Conservation (phyloP, 2,797 vertebrate species). For the Steatocranus sp. region DNA sequence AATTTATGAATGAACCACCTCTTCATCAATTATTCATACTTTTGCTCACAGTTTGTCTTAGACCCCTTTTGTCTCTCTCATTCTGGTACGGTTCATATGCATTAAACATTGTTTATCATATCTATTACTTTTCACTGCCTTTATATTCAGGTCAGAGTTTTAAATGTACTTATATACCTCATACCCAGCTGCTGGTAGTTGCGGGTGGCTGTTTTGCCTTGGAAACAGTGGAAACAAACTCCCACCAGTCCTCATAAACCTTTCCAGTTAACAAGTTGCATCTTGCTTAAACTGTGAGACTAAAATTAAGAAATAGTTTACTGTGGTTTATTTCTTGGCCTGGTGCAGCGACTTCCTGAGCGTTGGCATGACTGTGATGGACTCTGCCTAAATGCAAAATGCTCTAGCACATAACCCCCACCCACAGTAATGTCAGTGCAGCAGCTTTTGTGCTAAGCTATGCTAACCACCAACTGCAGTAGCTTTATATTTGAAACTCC, state of each 20-base stretch:
- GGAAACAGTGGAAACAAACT: not conserved
- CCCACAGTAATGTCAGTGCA: not conserved
- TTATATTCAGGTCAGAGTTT: not conserved
- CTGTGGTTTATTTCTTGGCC: not conserved
- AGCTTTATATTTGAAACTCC: not conserved
- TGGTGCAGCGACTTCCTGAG: not conserved
- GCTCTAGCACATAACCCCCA: not conserved
- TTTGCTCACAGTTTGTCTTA: not conserved
- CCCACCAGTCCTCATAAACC: not conserved
- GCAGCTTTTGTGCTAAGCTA: not conserved
- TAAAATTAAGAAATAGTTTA: not conserved
- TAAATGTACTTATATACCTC: not conserved
- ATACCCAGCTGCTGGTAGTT: not conserved
- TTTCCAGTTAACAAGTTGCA: not conserved
- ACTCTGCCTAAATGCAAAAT: not conserved
- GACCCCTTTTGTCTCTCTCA: not conserved
- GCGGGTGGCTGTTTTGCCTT: not conserved
- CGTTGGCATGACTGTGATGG: not conserved
- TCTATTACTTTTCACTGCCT: not conserved
- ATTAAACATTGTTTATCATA: not conserved
- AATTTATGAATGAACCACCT: slow-evolving; percentile 24
- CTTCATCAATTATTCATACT: slow-evolving; percentile 22
- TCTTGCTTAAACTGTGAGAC: not conserved
- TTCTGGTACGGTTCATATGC: not conserved
- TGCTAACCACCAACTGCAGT: not conserved